phyloP scores from a whole-genome alignment of 2,888 invertebrate species.

The Tetheella fluctuosa region DNA sequence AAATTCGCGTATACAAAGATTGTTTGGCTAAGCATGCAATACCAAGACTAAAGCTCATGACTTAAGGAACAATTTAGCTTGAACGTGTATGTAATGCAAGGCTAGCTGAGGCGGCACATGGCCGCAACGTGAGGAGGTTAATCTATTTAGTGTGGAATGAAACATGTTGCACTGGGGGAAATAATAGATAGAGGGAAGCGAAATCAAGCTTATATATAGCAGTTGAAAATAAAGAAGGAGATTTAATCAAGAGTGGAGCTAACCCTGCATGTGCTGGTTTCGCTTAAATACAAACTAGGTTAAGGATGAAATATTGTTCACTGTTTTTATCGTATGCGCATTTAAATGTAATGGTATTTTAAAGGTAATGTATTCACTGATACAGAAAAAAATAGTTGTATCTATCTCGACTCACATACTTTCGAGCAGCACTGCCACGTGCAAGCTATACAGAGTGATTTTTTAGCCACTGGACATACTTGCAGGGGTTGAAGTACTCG shows the following conservation, averaged over 20 bases:
- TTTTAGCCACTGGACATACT: too few species aligned
- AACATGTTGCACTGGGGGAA: neutral
- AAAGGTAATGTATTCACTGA: too few species aligned
- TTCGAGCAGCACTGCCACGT: too few species aligned
- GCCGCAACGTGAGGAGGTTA: constrained; percentile 43
- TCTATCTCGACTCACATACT: too few species aligned
- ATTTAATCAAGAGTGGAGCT: neutral
- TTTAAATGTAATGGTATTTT: neutral
- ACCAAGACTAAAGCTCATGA: neutral
- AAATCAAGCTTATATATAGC: neutral
- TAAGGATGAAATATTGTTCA: constrained; percentile 1
- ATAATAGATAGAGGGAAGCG: neutral
- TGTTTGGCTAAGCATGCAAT: neutral
- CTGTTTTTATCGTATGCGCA: too few species aligned
- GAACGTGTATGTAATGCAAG: constrained; percentile 16
- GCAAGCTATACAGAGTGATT: too few species aligned
- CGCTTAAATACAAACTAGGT: neutral
- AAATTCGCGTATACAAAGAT: too few species aligned
- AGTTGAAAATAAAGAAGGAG: neutral
- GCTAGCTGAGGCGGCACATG: constrained; percentile 31
- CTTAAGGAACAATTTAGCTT: constrained; percentile 19
- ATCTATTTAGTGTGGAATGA: constrained; percentile 36
- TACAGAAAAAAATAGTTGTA: too few species aligned
- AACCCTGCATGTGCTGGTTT: neutral
- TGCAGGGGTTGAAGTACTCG: too few species aligned